Conservation (phyloP, 2,113 vertebrate genomes). For the Oryzias woworae region DNA sequence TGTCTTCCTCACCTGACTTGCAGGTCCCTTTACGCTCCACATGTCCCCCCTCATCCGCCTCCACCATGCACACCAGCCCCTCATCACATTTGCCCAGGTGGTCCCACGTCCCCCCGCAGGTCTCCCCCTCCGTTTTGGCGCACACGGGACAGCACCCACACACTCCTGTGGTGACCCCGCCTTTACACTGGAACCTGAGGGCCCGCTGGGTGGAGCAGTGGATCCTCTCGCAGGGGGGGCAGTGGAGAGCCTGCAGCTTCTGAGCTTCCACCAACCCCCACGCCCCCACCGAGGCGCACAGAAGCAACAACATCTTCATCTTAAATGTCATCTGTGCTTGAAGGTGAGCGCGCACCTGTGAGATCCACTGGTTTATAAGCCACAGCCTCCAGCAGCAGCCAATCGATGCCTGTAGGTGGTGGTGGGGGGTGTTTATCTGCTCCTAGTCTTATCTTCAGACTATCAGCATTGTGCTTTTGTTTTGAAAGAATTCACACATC, state of each 20-base stretch:
- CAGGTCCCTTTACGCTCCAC: constrained; percentile 62
- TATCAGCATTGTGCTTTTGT: constrained; percentile 63
- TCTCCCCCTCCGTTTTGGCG: constrained; percentile 61
- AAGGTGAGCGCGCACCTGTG: constrained; percentile 8
- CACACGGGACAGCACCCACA: constrained; percentile 75
- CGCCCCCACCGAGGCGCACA: constrained; percentile 25
- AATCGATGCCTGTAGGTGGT: constrained; percentile 54
- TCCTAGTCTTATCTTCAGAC: constrained; percentile 72
- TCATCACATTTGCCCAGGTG: constrained; percentile 76
- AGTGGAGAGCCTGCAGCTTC: constrained; percentile 68
- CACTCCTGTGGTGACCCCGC: constrained; percentile 67
- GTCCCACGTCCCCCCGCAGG: constrained; percentile 74
- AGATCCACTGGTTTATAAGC: constrained; percentile 43
- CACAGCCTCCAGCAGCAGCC: constrained; percentile 62
- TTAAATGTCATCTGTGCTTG: background rate
- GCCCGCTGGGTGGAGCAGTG: constrained; percentile 67
- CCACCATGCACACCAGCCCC: constrained; percentile 66
- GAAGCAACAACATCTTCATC: constrained; percentile 41
- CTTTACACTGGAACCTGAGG: constrained; percentile 68
- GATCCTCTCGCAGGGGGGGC: constrained; percentile 70
- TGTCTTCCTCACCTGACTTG: constrained; percentile 59
- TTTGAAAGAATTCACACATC: constrained; percentile 61
- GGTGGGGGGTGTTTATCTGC: constrained; percentile 50
- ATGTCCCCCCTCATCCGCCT: constrained; percentile 36
- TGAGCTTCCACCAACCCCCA: constrained; percentile 27